Evolutionary conservation across 2,888 invertebrate genomes (phyloP).

Genomic region (Diploptera punctata): DNA sequence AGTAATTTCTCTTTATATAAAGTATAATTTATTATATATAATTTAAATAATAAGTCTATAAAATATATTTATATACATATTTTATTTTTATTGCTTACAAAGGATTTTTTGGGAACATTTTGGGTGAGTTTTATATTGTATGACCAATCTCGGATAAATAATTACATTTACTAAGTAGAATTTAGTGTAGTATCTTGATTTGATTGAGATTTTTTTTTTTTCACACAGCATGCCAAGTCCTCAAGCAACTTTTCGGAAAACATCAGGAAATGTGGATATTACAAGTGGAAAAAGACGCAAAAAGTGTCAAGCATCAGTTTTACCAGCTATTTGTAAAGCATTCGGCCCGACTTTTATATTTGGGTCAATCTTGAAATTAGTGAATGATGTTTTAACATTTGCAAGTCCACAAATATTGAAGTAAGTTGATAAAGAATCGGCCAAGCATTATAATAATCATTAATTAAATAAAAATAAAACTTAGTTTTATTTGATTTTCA

Average conservation of each 20-base stretch:
- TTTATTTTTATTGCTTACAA: conserved; percentile 37
- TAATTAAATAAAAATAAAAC: too few relatives aligned
- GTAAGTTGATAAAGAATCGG: too few relatives aligned
- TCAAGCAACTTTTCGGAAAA: conserved; percentile 71
- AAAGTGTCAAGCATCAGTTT: conserved; percentile 79
- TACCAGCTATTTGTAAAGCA: conserved; percentile 82
- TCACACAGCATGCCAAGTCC: conserved; percentile 55
- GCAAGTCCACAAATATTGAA: conserved; percentile 87
- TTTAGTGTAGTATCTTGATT: too few relatives aligned
- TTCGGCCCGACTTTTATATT: conserved; percentile 88
- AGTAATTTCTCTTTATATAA: too few relatives aligned
- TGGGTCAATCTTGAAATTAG: conserved; percentile 82
- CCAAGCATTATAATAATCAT: too few relatives aligned
- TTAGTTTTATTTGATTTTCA: too few relatives aligned
- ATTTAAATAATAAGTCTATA: too few relatives aligned
- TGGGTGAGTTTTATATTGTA: conserved; percentile 47
- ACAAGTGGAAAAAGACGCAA: conserved; percentile 53
- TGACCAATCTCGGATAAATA: too few relatives aligned
- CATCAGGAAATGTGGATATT: conserved; percentile 76
- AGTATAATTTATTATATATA: too few relatives aligned
- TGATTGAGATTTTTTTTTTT: too few relatives aligned
- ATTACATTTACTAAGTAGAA: too few relatives aligned
- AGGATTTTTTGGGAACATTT: conserved; percentile 48
- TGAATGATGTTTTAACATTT: conserved; percentile 86
- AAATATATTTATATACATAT: neutral